Evolutionary conservation across 2,113 vertebrate species (phyloP).

Genomic region (Eonycteris spelaea): DNA sequence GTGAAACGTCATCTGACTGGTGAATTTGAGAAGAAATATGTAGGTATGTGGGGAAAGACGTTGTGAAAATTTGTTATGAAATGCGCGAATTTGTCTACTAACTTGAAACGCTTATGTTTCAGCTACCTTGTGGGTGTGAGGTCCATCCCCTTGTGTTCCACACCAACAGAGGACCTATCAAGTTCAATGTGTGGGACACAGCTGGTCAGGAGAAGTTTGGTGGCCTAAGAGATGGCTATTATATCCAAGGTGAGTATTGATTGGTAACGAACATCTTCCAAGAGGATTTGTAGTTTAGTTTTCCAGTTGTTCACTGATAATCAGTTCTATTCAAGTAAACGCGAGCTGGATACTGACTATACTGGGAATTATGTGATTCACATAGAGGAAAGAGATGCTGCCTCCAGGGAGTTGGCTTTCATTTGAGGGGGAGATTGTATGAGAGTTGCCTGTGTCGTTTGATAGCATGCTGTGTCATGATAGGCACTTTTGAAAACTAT

Average conservation of each 20-base stretch:
- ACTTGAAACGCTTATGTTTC: neutral
- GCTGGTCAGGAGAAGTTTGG: slow-evolving; percentile 99
- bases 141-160: slow-evolving; percentile 97
- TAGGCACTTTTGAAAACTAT: neutral
- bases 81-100: too few species aligned
- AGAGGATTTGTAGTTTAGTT: accelerated
- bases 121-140: slow-evolving; percentile 98
- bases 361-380: too few species aligned
- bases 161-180: slow-evolving; percentile 97
- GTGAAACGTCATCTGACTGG: slow-evolving; percentile 98
- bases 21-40: slow-evolving; percentile 99
- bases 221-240: slow-evolving; percentile 96
- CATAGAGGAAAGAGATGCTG: accelerated
- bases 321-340: neutral
- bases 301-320: neutral
- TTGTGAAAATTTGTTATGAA: too few species aligned
- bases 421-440: neutral
- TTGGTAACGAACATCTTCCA: neutral
- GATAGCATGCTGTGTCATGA: neutral
- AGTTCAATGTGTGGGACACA: slow-evolving; percentile 99
- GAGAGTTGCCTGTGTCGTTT: neutral
- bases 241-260: slow-evolving; percentile 51
- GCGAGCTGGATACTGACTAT: accelerated
- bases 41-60: slow-evolving; percentile 85
- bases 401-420: neutral